phyloP scores from a whole-genome alignment of 1,140 invertebrate species.

The Drosophila varians region DNA sequence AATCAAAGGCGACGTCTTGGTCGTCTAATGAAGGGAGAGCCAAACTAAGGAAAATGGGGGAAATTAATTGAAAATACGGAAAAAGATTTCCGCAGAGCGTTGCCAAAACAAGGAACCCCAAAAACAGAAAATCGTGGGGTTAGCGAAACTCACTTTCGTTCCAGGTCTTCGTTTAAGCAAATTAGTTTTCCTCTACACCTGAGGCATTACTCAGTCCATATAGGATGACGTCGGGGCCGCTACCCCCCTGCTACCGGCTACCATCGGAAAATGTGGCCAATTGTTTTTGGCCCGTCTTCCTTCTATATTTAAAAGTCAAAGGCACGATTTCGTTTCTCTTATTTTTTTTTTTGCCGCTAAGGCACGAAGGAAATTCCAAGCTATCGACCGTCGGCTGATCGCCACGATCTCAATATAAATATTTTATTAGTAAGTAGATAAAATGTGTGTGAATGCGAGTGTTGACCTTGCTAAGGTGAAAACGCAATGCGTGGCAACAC shows the following conservation, averaged over 20 bases:
- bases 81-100: slow-evolving; percentile 64
- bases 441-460: slow-evolving; percentile 48
- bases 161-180: slow-evolving; percentile 34
- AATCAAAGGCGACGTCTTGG: slow-evolving; percentile 74
- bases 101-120: slow-evolving; percentile 59
- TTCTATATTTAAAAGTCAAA: slow-evolving; percentile 76
- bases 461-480: slow-evolving; percentile 77
- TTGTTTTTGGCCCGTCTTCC: slow-evolving; percentile 40
- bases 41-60: slow-evolving; percentile 28
- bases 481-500: slow-evolving; percentile 39
- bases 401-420: slow-evolving; percentile 68
- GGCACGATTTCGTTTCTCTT: slow-evolving; percentile 48
- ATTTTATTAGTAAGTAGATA: slow-evolving; percentile 79
- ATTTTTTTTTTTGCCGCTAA: slow-evolving; percentile 10
- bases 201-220: slow-evolving; percentile 41
- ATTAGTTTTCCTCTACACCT: slow-evolving; percentile 34
- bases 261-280: slow-evolving; percentile 43
- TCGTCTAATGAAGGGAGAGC: slow-evolving; percentile 43
- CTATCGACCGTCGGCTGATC: slow-evolving; percentile 25
- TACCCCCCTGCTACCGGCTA: too few species aligned
- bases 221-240: too few species aligned
- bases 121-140: slow-evolving; percentile 1
- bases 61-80: slow-evolving; percentile 66
- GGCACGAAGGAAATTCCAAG: slow-evolving; percentile 62
- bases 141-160: slow-evolving; percentile 40